Percentiles rank a stretch among this genome's conserved stretches.
phyloP scores from a whole-genome alignment of 2,113 vertebrate species.

The Dolichotis patagonum region DNA sequence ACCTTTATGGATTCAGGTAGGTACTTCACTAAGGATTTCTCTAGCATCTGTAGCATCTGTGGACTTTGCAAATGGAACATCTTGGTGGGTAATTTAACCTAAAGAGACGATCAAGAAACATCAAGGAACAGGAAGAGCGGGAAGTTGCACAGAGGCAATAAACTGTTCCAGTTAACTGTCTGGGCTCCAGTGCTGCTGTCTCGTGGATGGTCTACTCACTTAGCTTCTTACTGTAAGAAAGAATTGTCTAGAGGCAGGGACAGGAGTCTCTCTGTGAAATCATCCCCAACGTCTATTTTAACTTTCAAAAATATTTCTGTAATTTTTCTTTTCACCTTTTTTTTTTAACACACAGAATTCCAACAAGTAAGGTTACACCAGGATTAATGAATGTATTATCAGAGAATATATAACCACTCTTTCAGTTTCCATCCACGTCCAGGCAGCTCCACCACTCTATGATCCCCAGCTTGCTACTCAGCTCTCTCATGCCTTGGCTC shows the following conservation, averaged over 20 bases:
- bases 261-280: too few relatives aligned
- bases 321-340: neutral
- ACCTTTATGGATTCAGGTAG: slow-evolving; percentile 76
- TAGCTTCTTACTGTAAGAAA: too few relatives aligned
- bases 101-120: too few relatives aligned
- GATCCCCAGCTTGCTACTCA: neutral
- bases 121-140: too few relatives aligned
- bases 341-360: neutral
- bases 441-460: neutral
- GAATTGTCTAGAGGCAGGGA: too few relatives aligned
- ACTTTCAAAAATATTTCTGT: neutral
- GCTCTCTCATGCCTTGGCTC: neutral
- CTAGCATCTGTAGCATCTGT: slow-evolving; percentile 51
- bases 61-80: slow-evolving; percentile 59
- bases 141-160: too few relatives aligned
- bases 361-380: neutral
- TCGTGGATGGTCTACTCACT: too few relatives aligned
- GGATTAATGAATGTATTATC: neutral
- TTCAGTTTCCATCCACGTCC: neutral
- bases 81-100: neutral
- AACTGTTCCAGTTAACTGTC: too few relatives aligned
- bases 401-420: neutral
- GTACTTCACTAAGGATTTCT: slow-evolving; percentile 52
- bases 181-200: too few relatives aligned
- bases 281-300: neutral